These are phyloP conservation scores for Dryobates pubescens DNA, from an alignment of 2,797 vertebrate genomes.

Conservation along the genomic window DNA sequence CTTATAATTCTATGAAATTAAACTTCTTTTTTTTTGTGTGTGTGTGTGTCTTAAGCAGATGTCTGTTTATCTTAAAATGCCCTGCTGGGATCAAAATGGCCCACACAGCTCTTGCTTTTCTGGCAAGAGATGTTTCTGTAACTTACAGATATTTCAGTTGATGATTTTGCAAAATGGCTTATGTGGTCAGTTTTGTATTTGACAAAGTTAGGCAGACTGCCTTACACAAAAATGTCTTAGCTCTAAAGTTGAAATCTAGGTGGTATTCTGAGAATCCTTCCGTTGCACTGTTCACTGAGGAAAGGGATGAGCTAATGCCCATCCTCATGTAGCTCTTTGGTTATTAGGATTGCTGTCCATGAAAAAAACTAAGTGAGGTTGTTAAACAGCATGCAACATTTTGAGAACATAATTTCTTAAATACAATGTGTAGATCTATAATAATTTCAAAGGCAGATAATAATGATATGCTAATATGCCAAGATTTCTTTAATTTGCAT, in stretches of 20 bases:
- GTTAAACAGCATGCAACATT: background rate
- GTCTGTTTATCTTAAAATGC: background rate
- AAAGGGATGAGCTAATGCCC: background rate
- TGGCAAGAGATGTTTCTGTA: background rate
- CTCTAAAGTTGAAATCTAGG: background rate
- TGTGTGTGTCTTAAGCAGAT: background rate
- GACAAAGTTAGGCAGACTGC: background rate
- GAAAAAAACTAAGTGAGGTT: background rate
- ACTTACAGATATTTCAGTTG: background rate
- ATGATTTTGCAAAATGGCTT: background rate
- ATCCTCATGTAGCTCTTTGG: background rate
- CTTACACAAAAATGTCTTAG: background rate
- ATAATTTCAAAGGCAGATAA: conserved; percentile 16
- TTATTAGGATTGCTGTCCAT: background rate
- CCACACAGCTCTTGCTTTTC: background rate
- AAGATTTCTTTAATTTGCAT: conserved; percentile 27
- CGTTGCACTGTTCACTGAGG: background rate
- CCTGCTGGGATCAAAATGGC: background rate
- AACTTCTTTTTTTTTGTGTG: background rate
- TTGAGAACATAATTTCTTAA: background rate
- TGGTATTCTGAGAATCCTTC: background rate
- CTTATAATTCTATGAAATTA: background rate
- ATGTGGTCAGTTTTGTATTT: background rate
- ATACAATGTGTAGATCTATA: background rate
- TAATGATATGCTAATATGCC: conserved; percentile 19